phyloP scores from a whole-genome alignment of 1,140 invertebrate genomes.

The Drosophila sechellia region DNA sequence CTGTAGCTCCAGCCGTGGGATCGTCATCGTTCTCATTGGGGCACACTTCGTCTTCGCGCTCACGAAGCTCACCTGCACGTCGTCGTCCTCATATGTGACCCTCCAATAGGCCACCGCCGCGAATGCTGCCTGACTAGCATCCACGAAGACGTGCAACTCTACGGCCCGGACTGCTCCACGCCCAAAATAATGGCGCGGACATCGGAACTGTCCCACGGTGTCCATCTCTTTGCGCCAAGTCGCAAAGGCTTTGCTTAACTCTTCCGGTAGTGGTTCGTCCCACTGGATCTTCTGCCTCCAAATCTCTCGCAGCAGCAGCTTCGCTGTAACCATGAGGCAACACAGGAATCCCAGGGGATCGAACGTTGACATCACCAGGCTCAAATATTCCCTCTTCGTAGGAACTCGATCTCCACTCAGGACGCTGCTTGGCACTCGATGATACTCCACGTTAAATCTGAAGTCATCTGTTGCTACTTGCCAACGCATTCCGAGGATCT shows the following conservation, averaged over 20 bases:
- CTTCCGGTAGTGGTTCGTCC: slow-evolving; percentile 4
- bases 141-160: slow-evolving; percentile 43
- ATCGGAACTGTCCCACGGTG: neutral
- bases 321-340: neutral
- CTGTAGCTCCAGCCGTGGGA: slow-evolving; percentile 84
- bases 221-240: slow-evolving; percentile 5
- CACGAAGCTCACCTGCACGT: slow-evolving; percentile 8
- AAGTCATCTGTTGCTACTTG: neutral
- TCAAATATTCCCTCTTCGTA: slow-evolving; percentile 4
- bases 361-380: neutral
- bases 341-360: neutral
- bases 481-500: neutral
- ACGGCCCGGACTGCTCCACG: neutral
- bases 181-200: neutral
- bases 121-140: slow-evolving; percentile 14
- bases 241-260: neutral
- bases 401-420: neutral
- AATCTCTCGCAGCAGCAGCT: slow-evolving; percentile 4
- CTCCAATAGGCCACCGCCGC: slow-evolving; percentile 45
- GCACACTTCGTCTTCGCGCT: slow-evolving; percentile 75
- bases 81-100: neutral
- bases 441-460: slow-evolving; percentile 3
- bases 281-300: slow-evolving; percentile 9
- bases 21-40: slow-evolving; percentile 70
- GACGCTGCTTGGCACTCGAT: slow-evolving; percentile 2